Evolutionary conservation across 1,140 invertebrate genomes (phyloP), one percentile per base, ranked within the genome.

Genomic region (Pachypeltis micranthus): DNA sequence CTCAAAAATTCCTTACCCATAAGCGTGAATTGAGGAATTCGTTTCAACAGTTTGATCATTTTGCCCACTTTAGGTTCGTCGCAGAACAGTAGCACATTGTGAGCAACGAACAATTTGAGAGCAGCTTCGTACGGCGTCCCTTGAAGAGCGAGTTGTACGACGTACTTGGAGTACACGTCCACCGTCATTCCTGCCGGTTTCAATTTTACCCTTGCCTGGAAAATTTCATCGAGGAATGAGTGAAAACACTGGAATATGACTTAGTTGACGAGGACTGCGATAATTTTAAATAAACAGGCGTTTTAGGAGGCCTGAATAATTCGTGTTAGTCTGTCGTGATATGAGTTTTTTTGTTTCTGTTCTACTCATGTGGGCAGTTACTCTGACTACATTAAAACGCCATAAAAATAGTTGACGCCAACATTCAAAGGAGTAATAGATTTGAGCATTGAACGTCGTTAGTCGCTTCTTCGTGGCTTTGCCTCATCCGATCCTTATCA

Each of bases 181-280:
- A 69, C n/a, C 12, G 62, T 21, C 66, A 71, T 69, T 19, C 63
- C 61, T 65, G 68, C 63, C 44, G 62, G 66, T 58, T 67, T 70
- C 21, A 71, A 64, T 23, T 56, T 59, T 34, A 69, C 65, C 14
- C 44, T 59, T 19, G 65, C 61, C 67, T 69, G 58, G 2, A 67
- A 69, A 24, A 61, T 34, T n/a, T n/a, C 7, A 16, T 39, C 31
- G 31, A 39, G 16, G 16, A 39, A 39, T 39, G 7, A 39, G 16
- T 10, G 47, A 51, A 51, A 51, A 14, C 55, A 62, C 14, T 39
- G 1, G 27, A 2, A 3, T 26, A 19, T 19, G n/a, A 56, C 12
- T 44, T 12, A 12, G n/a, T 44, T n/a, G 10, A n/a, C 10, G 39
- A 12, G n/a, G 39, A 44, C 12, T 44, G 12, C 39, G n/a, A 58